Evolutionary conservation across 2,888 invertebrate species (phyloP).

Genomic region (Trachelus tabidus): DNA sequence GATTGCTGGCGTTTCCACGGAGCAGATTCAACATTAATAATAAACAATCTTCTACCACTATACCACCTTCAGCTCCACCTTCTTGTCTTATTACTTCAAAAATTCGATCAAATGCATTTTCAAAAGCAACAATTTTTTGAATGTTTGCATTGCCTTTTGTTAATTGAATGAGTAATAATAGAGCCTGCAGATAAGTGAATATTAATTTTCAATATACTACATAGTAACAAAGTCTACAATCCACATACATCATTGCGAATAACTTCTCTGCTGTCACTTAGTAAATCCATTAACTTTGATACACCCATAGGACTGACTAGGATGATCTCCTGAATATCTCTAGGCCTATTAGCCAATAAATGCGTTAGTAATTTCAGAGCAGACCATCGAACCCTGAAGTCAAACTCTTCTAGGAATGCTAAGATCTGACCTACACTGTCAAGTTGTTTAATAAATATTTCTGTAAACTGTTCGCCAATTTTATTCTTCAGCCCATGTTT

Average conservation of each 20-base stretch:
- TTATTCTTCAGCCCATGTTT: slow-evolving; percentile 66
- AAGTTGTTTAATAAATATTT: slow-evolving; percentile 93
- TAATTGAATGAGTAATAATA: slow-evolving; percentile 89
- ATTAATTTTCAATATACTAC: slow-evolving; percentile 4
- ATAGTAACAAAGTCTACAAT: not conserved
- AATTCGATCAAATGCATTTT: slow-evolving; percentile 96
- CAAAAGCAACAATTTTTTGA: slow-evolving; percentile 99
- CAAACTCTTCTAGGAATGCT: slow-evolving; percentile 91
- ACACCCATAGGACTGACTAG: slow-evolving; percentile 96
- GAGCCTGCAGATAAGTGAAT: slow-evolving; percentile 68
- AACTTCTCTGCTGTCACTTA: slow-evolving; percentile 94
- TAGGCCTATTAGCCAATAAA: slow-evolving; percentile 86
- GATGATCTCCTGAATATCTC: slow-evolving; percentile 89
- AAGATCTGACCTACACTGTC: slow-evolving; percentile 87
- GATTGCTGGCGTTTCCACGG: slow-evolving; percentile 96
- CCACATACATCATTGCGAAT: slow-evolving; percentile 87
- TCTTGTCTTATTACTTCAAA: slow-evolving; percentile 94
- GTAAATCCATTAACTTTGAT: slow-evolving; percentile 95
- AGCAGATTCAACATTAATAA: slow-evolving; percentile 92
- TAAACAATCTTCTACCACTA: slow-evolving; percentile 98
- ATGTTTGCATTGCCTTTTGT: slow-evolving; percentile 97
- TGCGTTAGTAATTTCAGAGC: slow-evolving; percentile 90
- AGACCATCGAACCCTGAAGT: slow-evolving; percentile 92
- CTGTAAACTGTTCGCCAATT: slow-evolving; percentile 94
- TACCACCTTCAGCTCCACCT: slow-evolving; percentile 94